A percentile compares a stretch with the other conserved stretches of the same genome.
Evolutionary conservation across 2,113 vertebrate species (phyloP).

Genomic region (Atrichornis clamosus): DNA sequence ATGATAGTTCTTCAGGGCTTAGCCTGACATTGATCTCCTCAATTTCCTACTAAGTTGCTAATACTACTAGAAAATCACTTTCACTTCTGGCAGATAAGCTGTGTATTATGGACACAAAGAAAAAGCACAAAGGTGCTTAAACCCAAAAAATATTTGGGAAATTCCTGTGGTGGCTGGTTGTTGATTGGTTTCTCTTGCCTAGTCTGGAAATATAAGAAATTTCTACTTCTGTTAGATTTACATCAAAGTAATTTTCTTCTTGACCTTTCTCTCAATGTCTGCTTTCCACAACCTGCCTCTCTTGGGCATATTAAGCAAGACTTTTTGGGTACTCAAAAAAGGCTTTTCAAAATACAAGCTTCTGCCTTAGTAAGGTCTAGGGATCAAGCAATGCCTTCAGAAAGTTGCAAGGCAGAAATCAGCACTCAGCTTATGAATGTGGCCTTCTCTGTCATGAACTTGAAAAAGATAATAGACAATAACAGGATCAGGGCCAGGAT

Average conservation of each 20-base stretch:
- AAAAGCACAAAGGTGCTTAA: neutral
- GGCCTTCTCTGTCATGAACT: neutral
- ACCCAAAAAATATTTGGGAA: neutral
- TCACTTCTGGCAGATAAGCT: neutral
- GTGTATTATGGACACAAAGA: neutral
- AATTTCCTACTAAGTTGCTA: neutral
- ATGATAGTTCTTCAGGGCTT: neutral
- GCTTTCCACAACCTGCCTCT: neutral
- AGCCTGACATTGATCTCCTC: neutral
- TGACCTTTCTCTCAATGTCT: neutral
- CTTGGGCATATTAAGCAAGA: neutral
- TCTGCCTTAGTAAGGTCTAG: neutral
- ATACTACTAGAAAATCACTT: neutral
- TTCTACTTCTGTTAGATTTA: neutral
- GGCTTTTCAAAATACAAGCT: neutral
- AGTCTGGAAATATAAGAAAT: neutral
- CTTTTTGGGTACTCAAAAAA: neutral
- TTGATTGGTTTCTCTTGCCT: neutral
- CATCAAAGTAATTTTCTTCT: neutral
- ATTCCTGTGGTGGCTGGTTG: neutral
- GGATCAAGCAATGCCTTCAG: neutral
- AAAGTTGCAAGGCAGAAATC: neutral
- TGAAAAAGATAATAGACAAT: neutral
- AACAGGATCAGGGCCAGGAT: neutral
- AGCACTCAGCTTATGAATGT: neutral